These are phyloP conservation scores for Ornithoptera alexandrae DNA, from an alignment of 2,888 invertebrate genomes.

Conservation along the genomic window DNA sequence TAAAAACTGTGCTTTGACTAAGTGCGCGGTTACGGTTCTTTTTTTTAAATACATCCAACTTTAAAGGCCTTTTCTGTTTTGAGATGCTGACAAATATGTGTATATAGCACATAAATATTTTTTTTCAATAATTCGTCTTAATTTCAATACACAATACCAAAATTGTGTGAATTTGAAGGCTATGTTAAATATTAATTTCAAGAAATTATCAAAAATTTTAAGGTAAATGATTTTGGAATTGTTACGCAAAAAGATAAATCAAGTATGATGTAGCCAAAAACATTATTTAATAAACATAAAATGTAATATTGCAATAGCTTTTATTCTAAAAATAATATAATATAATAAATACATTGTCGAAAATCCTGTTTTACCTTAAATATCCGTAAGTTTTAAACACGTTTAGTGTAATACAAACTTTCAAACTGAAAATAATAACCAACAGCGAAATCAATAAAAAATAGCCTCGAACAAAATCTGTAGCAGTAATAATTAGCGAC, in stretches of 20 bases:
- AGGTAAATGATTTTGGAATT: too few relatives aligned
- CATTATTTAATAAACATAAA: too few relatives aligned
- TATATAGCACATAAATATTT: neutral
- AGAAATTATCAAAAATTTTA: too few relatives aligned
- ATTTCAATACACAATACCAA: too few relatives aligned
- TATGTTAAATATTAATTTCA: too few relatives aligned
- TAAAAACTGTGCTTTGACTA: conserved; percentile 25
- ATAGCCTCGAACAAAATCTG: neutral
- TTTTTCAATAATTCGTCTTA: too few relatives aligned
- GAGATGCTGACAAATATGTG: neutral
- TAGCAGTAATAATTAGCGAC: conserved; percentile 34
- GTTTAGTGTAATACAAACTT: neutral
- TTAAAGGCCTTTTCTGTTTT: conserved; percentile 39
- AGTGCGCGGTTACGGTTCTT: conserved; percentile 23
- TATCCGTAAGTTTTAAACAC: neutral
- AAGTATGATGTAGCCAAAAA: too few relatives aligned
- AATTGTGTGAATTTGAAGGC: too few relatives aligned
- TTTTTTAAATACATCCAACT: conserved; percentile 30
- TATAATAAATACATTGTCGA: neutral
- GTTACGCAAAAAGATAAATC: too few relatives aligned
- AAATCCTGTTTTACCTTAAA: neutral
- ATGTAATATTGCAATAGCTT: too few relatives aligned
- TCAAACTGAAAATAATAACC: neutral
- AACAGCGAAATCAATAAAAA: neutral
- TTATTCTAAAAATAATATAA: too few relatives aligned